Evolutionary conservation across 2,797 vertebrate species (phyloP).

Genomic region (Gymnopithys bicolor): DNA sequence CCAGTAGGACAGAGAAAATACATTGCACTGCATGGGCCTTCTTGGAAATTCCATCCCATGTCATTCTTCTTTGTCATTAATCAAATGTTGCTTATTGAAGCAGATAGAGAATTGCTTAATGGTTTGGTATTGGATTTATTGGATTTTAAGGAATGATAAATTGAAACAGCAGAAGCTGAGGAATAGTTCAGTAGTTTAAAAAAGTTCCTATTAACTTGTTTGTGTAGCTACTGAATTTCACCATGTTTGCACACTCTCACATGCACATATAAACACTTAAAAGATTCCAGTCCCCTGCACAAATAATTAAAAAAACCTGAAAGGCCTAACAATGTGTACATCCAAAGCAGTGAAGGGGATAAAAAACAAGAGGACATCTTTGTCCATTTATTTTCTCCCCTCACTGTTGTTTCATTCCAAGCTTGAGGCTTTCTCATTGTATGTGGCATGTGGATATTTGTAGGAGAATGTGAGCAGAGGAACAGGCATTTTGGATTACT

Average conservation of each 20-base stretch:
- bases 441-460: background rate
- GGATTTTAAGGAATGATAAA: background rate
- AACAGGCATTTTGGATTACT: background rate
- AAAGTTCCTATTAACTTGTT: background rate
- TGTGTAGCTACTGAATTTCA: background rate
- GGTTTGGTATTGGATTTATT: background rate
- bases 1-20: background rate
- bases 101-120: background rate
- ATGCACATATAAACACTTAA: background rate
- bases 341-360: background rate
- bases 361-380: background rate
- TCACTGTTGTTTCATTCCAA: background rate
- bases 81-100: background rate
- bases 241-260: accelerated
- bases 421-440: background rate
- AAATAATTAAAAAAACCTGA: background rate
- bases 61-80: background rate
- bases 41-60: background rate
- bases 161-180: background rate
- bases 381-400: background rate
- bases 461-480: background rate
- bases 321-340: background rate
- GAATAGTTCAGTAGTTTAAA: background rate
- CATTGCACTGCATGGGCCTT: background rate
- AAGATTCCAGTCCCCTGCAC: background rate